Evolutionary conservation across 2,113 vertebrate species (phyloP).

Genomic region (Paracanthobrama guichenoti): DNA sequence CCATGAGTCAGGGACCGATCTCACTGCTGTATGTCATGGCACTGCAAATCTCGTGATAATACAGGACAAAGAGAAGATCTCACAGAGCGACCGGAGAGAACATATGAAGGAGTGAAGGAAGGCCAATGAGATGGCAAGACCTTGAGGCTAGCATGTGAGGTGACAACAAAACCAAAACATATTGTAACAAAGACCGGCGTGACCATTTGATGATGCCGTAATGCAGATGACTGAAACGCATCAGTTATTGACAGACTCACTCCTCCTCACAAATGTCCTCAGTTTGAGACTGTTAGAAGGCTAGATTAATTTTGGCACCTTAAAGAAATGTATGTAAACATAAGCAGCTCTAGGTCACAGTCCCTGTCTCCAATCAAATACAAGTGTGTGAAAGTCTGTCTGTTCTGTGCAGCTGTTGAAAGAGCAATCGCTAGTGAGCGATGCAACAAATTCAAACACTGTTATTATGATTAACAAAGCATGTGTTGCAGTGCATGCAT

Average conservation of each 20-base stretch:
- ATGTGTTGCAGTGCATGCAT: neutral
- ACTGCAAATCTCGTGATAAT: conserved; percentile 40
- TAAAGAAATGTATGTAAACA: conserved; percentile 60
- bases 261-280: conserved; percentile 5
- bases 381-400: conserved; percentile 16
- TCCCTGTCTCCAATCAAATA: conserved; percentile 38
- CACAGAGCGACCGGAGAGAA: neutral
- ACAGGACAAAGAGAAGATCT: neutral
- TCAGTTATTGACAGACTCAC: neutral
- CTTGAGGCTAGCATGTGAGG: neutral
- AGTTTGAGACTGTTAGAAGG: conserved; percentile 49
- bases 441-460: neutral
- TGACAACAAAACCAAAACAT: neutral
- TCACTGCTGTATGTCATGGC: conserved; percentile 15
- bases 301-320: conserved; percentile 57
- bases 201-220: neutral
- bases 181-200: neutral
- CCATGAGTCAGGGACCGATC: conserved; percentile 39
- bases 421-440: neutral
- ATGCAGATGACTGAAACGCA: conserved; percentile 20
- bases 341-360: conserved; percentile 50
- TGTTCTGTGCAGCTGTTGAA: conserved; percentile 10
- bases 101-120: conserved; percentile 3
- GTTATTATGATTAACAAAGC: neutral
- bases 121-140: neutral